Conservation (phyloP, 2,797 vertebrate species). For the Oryzias sinensis region DNA sequence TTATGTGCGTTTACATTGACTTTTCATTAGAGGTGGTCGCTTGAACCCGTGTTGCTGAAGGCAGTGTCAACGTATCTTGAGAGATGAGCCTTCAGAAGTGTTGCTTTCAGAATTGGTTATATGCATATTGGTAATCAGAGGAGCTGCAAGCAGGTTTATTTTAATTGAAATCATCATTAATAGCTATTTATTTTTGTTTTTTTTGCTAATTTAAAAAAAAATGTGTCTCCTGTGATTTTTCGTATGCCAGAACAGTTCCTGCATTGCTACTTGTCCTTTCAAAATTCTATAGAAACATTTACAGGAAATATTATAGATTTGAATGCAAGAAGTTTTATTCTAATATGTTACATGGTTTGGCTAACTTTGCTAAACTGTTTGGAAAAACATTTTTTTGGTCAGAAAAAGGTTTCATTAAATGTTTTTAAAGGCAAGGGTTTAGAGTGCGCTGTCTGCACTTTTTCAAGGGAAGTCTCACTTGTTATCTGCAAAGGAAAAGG, state of each 20-base stretch:
- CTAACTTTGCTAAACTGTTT: constrained; percentile 10
- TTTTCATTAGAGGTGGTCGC: too few species aligned
- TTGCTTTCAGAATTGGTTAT: too few species aligned
- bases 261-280: not conserved
- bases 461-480: constrained; percentile 37
- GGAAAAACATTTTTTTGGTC: constrained; percentile 3
- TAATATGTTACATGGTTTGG: not conserved
- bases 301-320: not conserved
- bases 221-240: constrained; percentile 27
- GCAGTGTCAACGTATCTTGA: too few species aligned
- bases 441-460: constrained; percentile 28
- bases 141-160: too few species aligned
- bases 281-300: not conserved
- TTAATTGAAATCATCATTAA: too few species aligned
- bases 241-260: not conserved
- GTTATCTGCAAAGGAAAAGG: constrained; percentile 53
- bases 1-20: too few species aligned
- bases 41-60: too few species aligned
- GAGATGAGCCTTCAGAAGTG: too few species aligned
- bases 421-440: constrained; percentile 33
- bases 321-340: not conserved
- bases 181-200: too few species aligned
- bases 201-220: too few species aligned
- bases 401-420: constrained; percentile 15
- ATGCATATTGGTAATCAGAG: too few species aligned